phyloP scores from a whole-genome alignment of 2,797 vertebrate species.

The Manis crassicaudata region DNA sequence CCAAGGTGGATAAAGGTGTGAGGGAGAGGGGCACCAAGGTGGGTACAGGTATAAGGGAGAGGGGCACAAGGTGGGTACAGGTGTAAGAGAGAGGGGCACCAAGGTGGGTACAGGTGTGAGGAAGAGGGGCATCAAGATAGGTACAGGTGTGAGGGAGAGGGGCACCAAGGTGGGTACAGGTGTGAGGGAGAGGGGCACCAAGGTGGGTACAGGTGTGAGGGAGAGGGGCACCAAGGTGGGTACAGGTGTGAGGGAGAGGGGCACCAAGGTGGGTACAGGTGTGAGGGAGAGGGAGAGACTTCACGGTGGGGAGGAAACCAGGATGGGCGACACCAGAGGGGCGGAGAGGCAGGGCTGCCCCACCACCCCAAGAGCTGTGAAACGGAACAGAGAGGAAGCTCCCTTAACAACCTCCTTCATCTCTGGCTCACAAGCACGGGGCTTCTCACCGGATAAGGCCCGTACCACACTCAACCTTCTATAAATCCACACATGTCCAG shows the following conservation, averaged over 20 bases:
- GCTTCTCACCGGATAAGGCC: neutral
- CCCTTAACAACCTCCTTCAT: neutral
- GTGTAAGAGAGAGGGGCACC: accelerated
- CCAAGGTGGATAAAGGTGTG: accelerated
- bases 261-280: accelerated
- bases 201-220: neutral
- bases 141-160: neutral
- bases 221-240: no score
- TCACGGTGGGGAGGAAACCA: neutral
- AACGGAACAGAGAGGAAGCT: neutral
- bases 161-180: accelerated
- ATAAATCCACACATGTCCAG: neutral
- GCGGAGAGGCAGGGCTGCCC: neutral
- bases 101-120: neutral
- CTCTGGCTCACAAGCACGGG: neutral
- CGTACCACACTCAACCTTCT: neutral
- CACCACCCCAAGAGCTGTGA: accelerated
- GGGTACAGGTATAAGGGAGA: neutral
- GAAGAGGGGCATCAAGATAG: no score
- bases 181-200: neutral
- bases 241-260: neutral
- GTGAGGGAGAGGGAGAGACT: neutral
- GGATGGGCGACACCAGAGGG: neutral
- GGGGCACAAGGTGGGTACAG: no score
- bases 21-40: neutral